Base-by-base conservation (phyloP, 2,113 vertebrate species). In the Triplophysa siluroides region DNA sequence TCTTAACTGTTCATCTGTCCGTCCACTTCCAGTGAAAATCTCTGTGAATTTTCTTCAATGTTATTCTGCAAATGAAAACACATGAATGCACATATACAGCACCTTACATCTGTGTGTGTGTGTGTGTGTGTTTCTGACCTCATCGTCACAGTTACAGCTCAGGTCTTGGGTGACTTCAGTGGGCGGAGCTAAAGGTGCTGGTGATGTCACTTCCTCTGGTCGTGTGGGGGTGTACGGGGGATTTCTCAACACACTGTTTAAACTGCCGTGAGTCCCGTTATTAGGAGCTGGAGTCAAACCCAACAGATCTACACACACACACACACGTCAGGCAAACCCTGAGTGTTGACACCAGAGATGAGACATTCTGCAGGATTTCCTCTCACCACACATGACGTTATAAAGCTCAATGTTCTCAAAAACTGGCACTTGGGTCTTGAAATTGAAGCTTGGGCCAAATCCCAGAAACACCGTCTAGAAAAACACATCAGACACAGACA, bases 371-470 rank as follows among this genome's bases (percentile, higher is more conserved):
- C 26, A 19, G 33, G n/a, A 2, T 43, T 26, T 13, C 2, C 16
- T 82, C 96, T 96, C 91, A 99, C 97, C 97, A 86, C 98, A 99
- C 97, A 99, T 98, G 74, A 99, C 89, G 33, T 99, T 99, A 91
- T 99, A 99, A 70, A 99, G 92, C 84, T 99, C 98, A 61, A 99
- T 98, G 82, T 98, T 99, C 89, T 99, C 98, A 90, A 99, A 99
- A 29, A 95, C 93, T 71, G 96, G 95, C 16, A 99, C 96, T 89
- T 92, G 91, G 33, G 93, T 94, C 91, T 94, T 95, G 86, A 94
- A 97, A 76, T 97, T 98, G 85, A 99, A 99, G 33, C 93, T 94
- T 56, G 97, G 97, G 0, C 98, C 98, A 33, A 98, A 94, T 74
- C 96, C 98, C 86, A 98, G 86, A 84, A 99, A 99, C 81, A 99